phyloP scores from a whole-genome alignment of 2,888 invertebrate genomes.

The Diarsia dahlii region DNA sequence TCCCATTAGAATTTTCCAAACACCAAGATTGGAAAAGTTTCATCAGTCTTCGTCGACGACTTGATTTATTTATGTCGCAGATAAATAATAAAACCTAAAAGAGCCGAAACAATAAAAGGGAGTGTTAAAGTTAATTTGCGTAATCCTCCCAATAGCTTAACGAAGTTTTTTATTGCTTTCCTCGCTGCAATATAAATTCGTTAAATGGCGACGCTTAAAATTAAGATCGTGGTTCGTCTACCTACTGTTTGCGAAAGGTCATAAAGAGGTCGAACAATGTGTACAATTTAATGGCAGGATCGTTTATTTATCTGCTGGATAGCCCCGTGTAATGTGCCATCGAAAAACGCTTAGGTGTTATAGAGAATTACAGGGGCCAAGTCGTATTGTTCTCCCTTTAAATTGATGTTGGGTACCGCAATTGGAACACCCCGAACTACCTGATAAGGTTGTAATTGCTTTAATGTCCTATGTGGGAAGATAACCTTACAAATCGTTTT shows the following conservation, averaged over 20 bases:
- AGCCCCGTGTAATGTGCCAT: slow-evolving; percentile 72
- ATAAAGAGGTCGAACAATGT: slow-evolving; percentile 70
- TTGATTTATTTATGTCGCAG: slow-evolving; percentile 15
- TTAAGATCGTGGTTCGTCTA: slow-evolving; percentile 56
- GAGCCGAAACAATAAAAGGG: slow-evolving; percentile 62
- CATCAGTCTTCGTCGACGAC: slow-evolving; percentile 1
- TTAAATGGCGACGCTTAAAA: slow-evolving; percentile 59
- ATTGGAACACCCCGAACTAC: slow-evolving; percentile 46
- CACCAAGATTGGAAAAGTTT: background rate
- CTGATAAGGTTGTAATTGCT: slow-evolving; percentile 61
- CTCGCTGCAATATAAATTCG: slow-evolving; percentile 65
- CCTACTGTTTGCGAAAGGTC: slow-evolving; percentile 62
- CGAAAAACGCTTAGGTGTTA: slow-evolving; percentile 78
- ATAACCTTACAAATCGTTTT: slow-evolving; percentile 35
- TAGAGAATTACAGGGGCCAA: slow-evolving; percentile 71
- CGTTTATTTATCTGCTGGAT: slow-evolving; percentile 74
- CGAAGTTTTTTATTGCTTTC: slow-evolving; percentile 65
- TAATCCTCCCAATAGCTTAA: slow-evolving; percentile 64
- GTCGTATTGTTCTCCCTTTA: slow-evolving; percentile 71
- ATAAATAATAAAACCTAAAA: slow-evolving; percentile 51
- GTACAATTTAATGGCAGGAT: slow-evolving; percentile 66
- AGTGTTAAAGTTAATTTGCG: slow-evolving; percentile 64
- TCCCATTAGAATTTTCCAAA: slow-evolving; percentile 1
- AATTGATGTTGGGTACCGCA: slow-evolving; percentile 72
- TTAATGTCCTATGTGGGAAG: slow-evolving; percentile 31